Evolutionary conservation across 2,797 vertebrate genomes (phyloP).

Genomic region (Chaetodon trifasciatus): DNA sequence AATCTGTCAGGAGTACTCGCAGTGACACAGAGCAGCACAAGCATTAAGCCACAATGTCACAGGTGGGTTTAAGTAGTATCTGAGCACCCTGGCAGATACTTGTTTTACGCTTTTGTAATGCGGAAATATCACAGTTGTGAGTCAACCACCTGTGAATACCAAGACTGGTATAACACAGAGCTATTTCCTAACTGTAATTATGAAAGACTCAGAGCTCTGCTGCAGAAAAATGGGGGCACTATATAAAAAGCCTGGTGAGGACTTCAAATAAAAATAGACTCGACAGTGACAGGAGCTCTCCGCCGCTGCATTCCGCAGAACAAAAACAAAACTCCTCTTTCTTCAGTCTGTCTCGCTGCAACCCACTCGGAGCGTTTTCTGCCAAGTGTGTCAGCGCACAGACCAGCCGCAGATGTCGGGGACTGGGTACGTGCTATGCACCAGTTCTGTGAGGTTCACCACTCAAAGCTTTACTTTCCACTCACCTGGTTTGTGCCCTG

Average conservation of each 20-base stretch:
- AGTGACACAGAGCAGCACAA: constrained; percentile 40
- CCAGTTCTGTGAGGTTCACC: constrained; percentile 9
- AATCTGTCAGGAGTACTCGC: constrained; percentile 28
- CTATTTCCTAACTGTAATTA: constrained; percentile 64
- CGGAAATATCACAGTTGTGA: constrained; percentile 63
- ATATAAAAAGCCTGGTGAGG: constrained; percentile 60
- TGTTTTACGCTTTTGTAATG: constrained; percentile 54
- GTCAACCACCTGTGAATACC: constrained; percentile 68
- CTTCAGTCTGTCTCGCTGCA: constrained; percentile 35
- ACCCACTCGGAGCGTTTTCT: constrained; percentile 24
- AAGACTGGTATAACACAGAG: constrained; percentile 46
- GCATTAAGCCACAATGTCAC: constrained; percentile 59
- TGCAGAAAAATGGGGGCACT: constrained; percentile 53
- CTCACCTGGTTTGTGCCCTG: constrained; percentile 85
- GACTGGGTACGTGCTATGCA: not conserved
- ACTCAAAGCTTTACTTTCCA: constrained; percentile 7
- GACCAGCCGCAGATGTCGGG: constrained; percentile 30
- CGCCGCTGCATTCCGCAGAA: constrained; percentile 49
- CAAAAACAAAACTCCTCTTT: constrained; percentile 63
- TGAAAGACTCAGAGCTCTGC: constrained; percentile 54
- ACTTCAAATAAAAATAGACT: constrained; percentile 78
- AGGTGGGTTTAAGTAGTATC: constrained; percentile 67
- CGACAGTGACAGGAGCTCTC: constrained; percentile 60
- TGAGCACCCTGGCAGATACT: constrained; percentile 64
- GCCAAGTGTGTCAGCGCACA: constrained; percentile 46